Base-by-base conservation (phyloP, 2,113 vertebrate genomes). In the Delphinus delphis region DNA sequence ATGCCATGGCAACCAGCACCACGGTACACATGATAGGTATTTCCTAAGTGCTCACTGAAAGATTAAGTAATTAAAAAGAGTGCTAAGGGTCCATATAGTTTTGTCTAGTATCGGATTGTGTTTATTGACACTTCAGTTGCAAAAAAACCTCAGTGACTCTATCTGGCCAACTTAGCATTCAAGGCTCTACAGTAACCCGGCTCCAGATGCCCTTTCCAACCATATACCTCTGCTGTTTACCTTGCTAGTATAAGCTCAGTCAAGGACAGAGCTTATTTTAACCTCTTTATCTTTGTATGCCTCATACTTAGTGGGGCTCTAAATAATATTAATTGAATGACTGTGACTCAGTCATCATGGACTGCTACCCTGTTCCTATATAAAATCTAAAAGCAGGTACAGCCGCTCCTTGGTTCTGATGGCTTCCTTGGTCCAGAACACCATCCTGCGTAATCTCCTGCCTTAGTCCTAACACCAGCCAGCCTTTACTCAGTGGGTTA, bases 241-340 rank as follows among this genome's bases (percentile, higher is more conserved):
- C 36, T 83, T 79, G 18, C 47, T 88, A 3, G 18, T 33, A 1
- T 9, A 73, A 58, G 31, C 31, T 74, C 53, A 73, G 4, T 25
- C 11, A 58, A 53, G 17, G 3, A 63, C 63, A 47, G 41, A 28
- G 25, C 58, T n/a, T 31, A 8, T 53, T 77, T 92, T 81, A 36
- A 71, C 10, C 23, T 88, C 3, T 95, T 82, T 76, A 60, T 81
- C 13, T 93, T 74, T 77, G 11, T 36, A 31, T 36, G 17, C 9
- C 44, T 67, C 14, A 6, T 47, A 5, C 25, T 85, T 91, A 82
- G 20, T 47, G 47, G 44, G 5, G 63, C 68, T 55, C 62, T 82
- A 79, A 92, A 80, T 23, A 53, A 15, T 81, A 26, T 79, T 38
- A 15, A 50, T 26, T 87, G 58, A 60, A 55, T 68, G 62, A 95